Evolutionary conservation across 1,140 invertebrate species (phyloP), one percentile per base, ranked within the genome.

Genomic region (Steinernema khuongi): DNA sequence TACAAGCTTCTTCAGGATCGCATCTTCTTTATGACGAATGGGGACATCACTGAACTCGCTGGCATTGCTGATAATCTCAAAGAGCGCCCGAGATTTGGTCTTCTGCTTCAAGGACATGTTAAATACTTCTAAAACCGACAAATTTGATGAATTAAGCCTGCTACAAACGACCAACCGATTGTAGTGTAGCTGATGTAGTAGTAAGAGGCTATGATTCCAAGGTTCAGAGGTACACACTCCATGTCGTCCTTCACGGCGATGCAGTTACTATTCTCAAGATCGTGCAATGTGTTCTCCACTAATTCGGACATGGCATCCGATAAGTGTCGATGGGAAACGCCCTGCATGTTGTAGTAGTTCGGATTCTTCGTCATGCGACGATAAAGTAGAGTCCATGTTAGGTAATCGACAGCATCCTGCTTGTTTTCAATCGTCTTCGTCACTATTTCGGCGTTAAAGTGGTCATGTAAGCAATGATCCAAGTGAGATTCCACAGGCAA

Each of bases 171-270:
- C 87, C 87, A 86, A 92, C 91, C 91, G 76, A 99, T 99, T 0
- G 97, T 99, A 0, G 95, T 96, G 81, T 99, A 99, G 87, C 98
- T 97, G 78, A 99, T 99, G 85, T 99, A 99, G 86, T 99, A 99
- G 86, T 99, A 99, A 0, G 96, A 94, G 0, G 96, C 96, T 86
- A 99, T 99, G 94, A 99, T 99, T 75, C 97, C 97, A 83, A 99
- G 88, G 88, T 99, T 99, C 0, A 99, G 88, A 0, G 96, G 93
- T 67, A 92, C 88, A 0, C 93, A 92, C 85, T 99, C 95, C 90
- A 99, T 95, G 75, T 99, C 96, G 80, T 99, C 95, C 86, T 98
- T 95, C 11, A 99, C 91, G 66, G 92, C 92, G 73, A 99, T 97
- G 85, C 97, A 99, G 86, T 98, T 97, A 0, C 94, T 95, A 85